Conservation (phyloP, 2,797 vertebrate genomes). For the Hephaestus fuliginosus region DNA sequence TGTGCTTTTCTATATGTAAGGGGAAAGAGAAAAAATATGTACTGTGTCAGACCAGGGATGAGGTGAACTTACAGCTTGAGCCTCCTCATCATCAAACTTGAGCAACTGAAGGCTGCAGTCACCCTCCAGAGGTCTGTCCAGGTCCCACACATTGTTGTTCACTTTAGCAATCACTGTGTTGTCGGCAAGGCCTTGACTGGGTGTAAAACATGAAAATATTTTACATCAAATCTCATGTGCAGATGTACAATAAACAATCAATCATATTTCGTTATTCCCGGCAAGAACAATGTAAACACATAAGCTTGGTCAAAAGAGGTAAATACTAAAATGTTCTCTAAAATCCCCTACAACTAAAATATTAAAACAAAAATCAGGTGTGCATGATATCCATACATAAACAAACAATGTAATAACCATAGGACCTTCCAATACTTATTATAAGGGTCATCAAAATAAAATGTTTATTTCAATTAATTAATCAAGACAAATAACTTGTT, state of each 20-base stretch:
- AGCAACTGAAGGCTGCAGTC: conserved; percentile 94
- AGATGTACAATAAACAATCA: background rate
- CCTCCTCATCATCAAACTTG: conserved; percentile 97
- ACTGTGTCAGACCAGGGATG: background rate
- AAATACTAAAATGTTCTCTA: background rate
- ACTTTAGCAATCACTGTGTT: conserved; percentile 96
- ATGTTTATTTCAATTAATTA: too few relatives aligned
- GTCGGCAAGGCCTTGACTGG: conserved; percentile 96
- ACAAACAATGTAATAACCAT: background rate
- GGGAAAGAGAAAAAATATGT: background rate
- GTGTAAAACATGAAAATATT: conserved; percentile 24
- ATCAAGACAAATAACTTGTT: too few relatives aligned
- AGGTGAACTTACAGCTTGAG: conserved; percentile 92
- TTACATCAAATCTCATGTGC: conserved; percentile 6
- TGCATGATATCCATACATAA: background rate
- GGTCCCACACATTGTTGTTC: conserved; percentile 94
- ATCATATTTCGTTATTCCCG: background rate
- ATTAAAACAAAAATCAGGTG: background rate
- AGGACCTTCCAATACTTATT: too few relatives aligned
- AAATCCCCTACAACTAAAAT: background rate
- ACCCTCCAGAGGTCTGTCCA: conserved; percentile 94
- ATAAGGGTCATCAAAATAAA: too few relatives aligned
- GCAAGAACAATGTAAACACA: background rate
- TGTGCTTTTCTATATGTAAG: background rate
- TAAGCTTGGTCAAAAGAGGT: background rate